phyloP scores from a whole-genome alignment of 1,140 invertebrate species.

The Agraylea sexmaculata region DNA sequence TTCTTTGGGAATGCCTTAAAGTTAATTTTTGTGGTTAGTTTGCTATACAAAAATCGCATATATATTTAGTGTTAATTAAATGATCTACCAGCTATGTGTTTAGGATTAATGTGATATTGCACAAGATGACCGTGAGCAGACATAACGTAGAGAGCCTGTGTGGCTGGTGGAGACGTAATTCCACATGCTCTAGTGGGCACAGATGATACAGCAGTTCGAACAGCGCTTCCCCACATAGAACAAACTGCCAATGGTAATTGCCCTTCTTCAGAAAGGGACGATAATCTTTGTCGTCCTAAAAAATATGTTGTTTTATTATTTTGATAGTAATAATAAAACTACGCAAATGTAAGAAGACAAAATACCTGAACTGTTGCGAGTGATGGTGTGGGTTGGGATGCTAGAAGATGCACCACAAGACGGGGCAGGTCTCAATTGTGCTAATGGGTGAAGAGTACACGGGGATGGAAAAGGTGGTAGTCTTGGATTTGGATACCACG shows the following conservation, averaged over 20 bases:
- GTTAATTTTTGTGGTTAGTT: not conserved
- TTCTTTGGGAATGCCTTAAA: conserved; percentile 65
- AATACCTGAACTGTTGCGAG: conserved; percentile 37
- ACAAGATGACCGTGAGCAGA: conserved; percentile 76
- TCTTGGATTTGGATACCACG: conserved; percentile 77
- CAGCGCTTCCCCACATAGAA: conserved; percentile 35
- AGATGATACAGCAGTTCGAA: conserved; percentile 14
- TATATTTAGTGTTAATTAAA: not conserved
- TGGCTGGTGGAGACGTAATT: conserved; percentile 37
- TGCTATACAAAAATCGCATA: not conserved
- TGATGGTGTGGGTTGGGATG: conserved; percentile 42
- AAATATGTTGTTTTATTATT: conserved; percentile 8
- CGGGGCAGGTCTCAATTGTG: conserved; percentile 73
- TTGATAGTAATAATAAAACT: not conserved
- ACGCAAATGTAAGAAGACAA: conserved; percentile 8
- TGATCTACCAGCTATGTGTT: conserved; percentile 46
- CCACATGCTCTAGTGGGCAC: conserved; percentile 8
- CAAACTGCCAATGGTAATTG: conserved; percentile 58
- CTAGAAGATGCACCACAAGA: conserved; percentile 29
- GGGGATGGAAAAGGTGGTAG: conserved; percentile 82
- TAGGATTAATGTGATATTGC: conserved; percentile 84
- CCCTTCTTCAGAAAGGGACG: conserved; percentile 53
- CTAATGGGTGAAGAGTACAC: conserved; percentile 62
- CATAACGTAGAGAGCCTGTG: conserved; percentile 84
- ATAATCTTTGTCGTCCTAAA: conserved; percentile 49